Conservation (phyloP, 2,888 invertebrate genomes). For the Oegoconia quadripuncta region DNA sequence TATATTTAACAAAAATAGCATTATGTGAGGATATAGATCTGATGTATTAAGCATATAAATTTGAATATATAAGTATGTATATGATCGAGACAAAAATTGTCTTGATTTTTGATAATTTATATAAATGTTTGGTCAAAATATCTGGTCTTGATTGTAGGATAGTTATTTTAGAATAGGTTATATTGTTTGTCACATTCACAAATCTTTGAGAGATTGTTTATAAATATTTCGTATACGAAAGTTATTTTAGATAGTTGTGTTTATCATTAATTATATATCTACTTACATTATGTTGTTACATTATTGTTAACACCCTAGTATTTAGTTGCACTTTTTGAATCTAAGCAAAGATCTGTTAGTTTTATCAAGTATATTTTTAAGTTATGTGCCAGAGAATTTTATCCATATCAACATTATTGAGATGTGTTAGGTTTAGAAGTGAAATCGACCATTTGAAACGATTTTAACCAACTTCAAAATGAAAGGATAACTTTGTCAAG, state of each 20-base stretch:
- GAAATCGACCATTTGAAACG: too few species aligned
- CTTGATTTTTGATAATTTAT: too few species aligned
- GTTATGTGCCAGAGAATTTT: slow-evolving; percentile 31
- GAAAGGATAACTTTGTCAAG: too few species aligned
- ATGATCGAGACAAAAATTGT: too few species aligned
- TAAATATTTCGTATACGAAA: slow-evolving; percentile 3
- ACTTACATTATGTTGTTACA: background rate
- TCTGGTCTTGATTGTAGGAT: slow-evolving; percentile 2
- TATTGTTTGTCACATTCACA: background rate
- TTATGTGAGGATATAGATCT: too few species aligned
- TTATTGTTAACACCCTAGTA: slow-evolving; percentile 7
- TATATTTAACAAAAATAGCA: too few species aligned
- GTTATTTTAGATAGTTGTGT: slow-evolving; percentile 1
- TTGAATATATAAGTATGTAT: too few species aligned
- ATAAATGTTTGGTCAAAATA: slow-evolving; percentile 1
- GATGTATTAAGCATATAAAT: too few species aligned
- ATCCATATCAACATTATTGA: slow-evolving; percentile 8
- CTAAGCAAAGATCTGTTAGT: slow-evolving; percentile 50
- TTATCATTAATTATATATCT: background rate
- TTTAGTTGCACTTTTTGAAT: slow-evolving; percentile 45
- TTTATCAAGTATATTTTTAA: slow-evolving; percentile 27
- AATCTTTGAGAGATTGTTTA: too few species aligned
- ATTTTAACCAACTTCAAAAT: too few species aligned
- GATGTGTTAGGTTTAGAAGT: too few species aligned
- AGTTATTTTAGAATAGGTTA: background rate